Evolutionary conservation across 1,140 invertebrate species (phyloP), one percentile per base, ranked within the genome.

Genomic region (Papilio xuthus): DNA sequence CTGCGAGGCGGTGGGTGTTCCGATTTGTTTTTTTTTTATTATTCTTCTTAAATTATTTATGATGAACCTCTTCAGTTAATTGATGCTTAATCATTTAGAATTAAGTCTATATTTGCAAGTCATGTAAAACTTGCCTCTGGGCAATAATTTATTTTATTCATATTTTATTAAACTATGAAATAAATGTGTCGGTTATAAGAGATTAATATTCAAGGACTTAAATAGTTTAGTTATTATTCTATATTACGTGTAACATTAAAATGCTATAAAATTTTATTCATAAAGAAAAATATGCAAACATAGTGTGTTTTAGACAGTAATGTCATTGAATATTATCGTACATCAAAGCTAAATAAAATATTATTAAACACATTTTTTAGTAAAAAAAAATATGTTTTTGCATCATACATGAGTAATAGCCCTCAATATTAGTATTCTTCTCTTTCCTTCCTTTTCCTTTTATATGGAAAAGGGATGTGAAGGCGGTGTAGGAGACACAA

Each of bases 51-150:
- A 10, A 70, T 73, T 73, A 73, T 73, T 73, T 73, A 73, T 73
- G 71, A 73, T 50, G 20, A 20, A 28, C 37, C 42, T 73, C 20
- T 44, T 26, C 26, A 73, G 71, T 73, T 73, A 73, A 73, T 73
- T 73, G 41, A 73, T 44, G 41, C 41, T 73, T 73, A 47, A 73
- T 44, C 41, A 73, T 73, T 73, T 47, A 73, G 41, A 44, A 73
- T 73, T 73, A 44, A 73, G 71, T 73, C 71, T 47, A 73, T 73
- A 44, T 73, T 47, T 47, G 71, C 71, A 47, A 73, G 23, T 67
- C 60, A 67, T 50, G 47, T 50, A 50, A 18, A 50, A 50, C 13
- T 67, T 67, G 60, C 60, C 60, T 67, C 26, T 7, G 60, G 60
- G 26, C 15, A 67, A 63, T 63, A 28, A 67, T 28, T 67, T 67